Evolutionary conservation across 2,888 invertebrate genomes (phyloP).

Genomic region (Icerya purchasi): DNA sequence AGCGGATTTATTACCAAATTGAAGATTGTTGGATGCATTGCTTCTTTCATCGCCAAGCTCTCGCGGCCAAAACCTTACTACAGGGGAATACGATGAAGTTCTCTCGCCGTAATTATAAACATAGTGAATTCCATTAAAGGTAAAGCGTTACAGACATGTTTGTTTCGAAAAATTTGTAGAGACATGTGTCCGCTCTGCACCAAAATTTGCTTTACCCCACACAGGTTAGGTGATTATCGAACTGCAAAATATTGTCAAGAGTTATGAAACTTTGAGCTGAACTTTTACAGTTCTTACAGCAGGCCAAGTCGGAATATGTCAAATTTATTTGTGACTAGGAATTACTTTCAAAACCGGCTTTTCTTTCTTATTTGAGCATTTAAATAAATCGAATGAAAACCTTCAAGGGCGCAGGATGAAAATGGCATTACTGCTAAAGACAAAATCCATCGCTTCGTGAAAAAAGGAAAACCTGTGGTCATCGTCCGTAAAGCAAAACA

Average conservation of each 20-base stretch:
- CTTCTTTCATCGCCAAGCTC: too few species aligned
- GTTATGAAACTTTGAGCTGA: conserved; percentile 3
- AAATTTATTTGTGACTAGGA: not conserved
- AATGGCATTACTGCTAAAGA: conserved; percentile 12
- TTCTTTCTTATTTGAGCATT: conserved; percentile 13
- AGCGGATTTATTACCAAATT: too few species aligned
- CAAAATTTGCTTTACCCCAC: conserved; percentile 2
- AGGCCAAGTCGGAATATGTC: not conserved
- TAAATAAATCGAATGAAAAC: conserved; percentile 14
- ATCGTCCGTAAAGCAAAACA: too few species aligned
- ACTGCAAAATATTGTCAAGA: conserved; percentile 1
- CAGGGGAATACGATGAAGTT: conserved; percentile 18
- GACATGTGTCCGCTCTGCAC: not conserved
- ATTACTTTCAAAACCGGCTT: not conserved
- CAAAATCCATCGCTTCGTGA: conserved; percentile 2
- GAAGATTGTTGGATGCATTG: conserved; percentile 3
- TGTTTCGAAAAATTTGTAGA: conserved; percentile 2
- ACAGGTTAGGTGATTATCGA: not conserved
- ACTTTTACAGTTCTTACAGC: not conserved
- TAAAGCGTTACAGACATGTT: conserved; percentile 16
- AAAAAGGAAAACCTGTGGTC: not conserved
- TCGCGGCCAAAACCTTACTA: too few species aligned
- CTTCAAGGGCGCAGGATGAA: conserved; percentile 9
- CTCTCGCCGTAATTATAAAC: conserved; percentile 16
- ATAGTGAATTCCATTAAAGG: conserved; percentile 20